Conservation (phyloP, 2,113 vertebrate species). For the Ceyx margarethae region DNA sequence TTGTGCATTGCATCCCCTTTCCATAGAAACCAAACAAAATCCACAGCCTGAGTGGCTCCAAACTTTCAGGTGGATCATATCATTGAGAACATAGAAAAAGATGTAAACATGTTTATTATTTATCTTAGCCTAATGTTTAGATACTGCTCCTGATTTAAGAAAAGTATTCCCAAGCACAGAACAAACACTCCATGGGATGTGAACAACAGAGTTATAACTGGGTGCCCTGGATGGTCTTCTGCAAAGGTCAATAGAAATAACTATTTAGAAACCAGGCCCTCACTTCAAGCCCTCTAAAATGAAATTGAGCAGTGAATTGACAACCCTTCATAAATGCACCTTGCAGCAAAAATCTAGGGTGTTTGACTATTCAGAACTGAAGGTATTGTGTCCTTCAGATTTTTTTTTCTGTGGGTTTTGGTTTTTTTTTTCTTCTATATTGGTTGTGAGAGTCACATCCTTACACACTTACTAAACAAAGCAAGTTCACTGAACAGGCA, state of each 20-base stretch:
- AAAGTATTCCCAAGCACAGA: background rate
- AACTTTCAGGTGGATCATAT: background rate
- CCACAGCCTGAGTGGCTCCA: background rate
- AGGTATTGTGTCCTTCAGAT: background rate
- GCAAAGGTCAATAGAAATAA: conserved; percentile 1
- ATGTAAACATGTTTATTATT: background rate
- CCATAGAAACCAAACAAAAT: background rate
- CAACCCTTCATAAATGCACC: background rate
- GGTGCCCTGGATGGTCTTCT: background rate
- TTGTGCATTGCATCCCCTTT: background rate
- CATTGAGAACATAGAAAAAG: background rate
- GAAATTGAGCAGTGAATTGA: conserved; percentile 1
- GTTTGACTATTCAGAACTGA: conserved; percentile 5
- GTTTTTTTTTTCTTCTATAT: background rate
- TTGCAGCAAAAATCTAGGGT: background rate
- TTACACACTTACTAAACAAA: conserved; percentile 48
- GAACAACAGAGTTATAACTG: background rate
- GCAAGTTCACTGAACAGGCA: conserved; percentile 52
- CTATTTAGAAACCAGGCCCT: background rate
- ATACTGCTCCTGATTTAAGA: background rate
- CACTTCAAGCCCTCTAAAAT: background rate
- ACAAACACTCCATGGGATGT: background rate
- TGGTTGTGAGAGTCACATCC: background rate
- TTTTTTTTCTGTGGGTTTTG: background rate
- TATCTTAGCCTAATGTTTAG: background rate